These are phyloP conservation scores for Chondrosia reniformis DNA, from an alignment of 37 sponge, comb jelly and placozoan species.

Conservation along the genomic window DNA sequence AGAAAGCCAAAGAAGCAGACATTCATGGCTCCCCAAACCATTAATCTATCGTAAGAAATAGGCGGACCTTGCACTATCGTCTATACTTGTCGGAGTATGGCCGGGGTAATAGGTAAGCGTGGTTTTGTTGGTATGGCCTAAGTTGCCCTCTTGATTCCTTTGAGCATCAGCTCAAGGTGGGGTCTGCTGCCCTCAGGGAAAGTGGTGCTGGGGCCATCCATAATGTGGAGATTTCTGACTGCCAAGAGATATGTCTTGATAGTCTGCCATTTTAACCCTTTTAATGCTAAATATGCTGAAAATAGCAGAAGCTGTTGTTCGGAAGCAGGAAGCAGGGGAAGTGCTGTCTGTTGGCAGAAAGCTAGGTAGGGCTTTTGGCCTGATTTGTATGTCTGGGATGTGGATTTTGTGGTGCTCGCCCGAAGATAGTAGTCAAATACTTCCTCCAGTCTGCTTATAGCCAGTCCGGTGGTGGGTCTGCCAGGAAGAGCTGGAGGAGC, in stretches of 20 bases:
- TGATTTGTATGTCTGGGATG: slow-evolving; percentile 33
- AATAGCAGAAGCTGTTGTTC: slow-evolving; percentile 32
- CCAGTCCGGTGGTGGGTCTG: slow-evolving; percentile 42
- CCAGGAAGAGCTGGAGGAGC: slow-evolving; percentile 6
- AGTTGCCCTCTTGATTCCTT: no score
- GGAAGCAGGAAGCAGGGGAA: slow-evolving; percentile 42
- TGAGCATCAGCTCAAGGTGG: no score
- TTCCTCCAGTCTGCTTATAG: slow-evolving; percentile 39
- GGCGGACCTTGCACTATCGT: no score
- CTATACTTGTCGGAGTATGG: no score
- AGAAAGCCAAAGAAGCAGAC: slow-evolving; percentile 36
- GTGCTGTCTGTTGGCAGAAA: slow-evolving; percentile 31
- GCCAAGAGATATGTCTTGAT: slow-evolving; percentile 56
- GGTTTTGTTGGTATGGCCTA: no score
- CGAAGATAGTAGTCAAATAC: slow-evolving; percentile 18
- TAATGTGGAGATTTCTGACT: slow-evolving; percentile 35
- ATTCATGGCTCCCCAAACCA: slow-evolving; percentile 43
- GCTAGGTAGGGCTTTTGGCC: slow-evolving; percentile 16
- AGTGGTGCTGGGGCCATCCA: slow-evolving; percentile 33
- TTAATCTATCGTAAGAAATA: background rate
- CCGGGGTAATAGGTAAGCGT: no score
- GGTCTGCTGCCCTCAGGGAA: background rate
- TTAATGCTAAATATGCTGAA: slow-evolving; percentile 19
- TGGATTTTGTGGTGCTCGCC: slow-evolving; percentile 36
- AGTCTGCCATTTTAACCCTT: slow-evolving; percentile 28